Evolutionary conservation across 2,113 vertebrate genomes (phyloP).

Genomic region (Pterophyllum scalare): DNA sequence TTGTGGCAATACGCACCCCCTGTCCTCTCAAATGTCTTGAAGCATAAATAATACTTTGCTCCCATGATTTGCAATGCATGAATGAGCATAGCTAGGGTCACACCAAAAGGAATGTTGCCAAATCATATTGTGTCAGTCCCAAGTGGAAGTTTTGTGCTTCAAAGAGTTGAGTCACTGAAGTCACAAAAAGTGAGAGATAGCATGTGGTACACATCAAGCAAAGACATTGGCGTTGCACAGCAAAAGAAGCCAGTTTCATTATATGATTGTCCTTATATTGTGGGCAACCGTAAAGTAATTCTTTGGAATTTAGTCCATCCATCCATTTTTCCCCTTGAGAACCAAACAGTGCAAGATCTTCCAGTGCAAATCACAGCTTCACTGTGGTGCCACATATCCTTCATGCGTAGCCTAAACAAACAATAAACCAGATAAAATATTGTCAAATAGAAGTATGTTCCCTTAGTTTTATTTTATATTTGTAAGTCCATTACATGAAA

Average conservation of each 20-base stretch:
- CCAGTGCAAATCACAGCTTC: neutral
- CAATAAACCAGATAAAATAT: rapidly evolving
- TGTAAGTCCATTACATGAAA: constrained; percentile 5
- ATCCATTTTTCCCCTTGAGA: neutral
- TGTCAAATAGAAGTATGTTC: neutral
- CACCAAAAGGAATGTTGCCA: constrained; percentile 79
- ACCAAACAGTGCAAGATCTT: neutral
- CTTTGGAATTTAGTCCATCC: neutral
- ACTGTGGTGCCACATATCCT: neutral
- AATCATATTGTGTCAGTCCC: constrained; percentile 60
- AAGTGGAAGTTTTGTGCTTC: constrained; percentile 28
- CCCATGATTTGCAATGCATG: constrained; percentile 77
- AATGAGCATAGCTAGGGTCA: constrained; percentile 77
- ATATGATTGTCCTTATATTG: neutral
- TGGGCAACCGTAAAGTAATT: neutral
- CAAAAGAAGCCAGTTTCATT: neutral
- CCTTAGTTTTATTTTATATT: neutral
- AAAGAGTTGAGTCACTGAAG: constrained; percentile 19
- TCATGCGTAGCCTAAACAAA: neutral
- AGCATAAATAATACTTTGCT: constrained; percentile 78
- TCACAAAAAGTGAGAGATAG: neutral
- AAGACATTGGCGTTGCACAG: neutral
- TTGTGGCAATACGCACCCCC: constrained; percentile 51
- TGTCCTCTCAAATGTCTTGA: constrained; percentile 59
- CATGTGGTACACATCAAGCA: neutral